Base-by-base conservation (phyloP, 2,888 invertebrate species). In the Plagiodera versicolora region DNA sequence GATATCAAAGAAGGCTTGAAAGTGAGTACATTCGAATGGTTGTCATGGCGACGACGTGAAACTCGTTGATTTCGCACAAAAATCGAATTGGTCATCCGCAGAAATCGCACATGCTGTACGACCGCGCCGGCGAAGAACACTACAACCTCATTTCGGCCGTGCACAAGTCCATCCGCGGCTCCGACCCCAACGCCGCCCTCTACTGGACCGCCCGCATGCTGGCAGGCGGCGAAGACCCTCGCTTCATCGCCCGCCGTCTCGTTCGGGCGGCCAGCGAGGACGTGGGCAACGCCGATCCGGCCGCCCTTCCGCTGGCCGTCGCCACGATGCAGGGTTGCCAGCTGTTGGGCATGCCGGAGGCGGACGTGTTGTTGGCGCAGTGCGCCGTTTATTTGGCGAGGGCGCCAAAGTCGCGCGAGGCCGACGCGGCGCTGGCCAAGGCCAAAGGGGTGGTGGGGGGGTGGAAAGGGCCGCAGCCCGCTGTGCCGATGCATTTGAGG, bases 131-230 rank as follows among this genome's bases (percentile, higher is more conserved):
- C 8, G 92, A 93, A 52, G 90, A 92, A 74, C 92, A 93, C 79
- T 93, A 92, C 78, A 90, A 92, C 76, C 86, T 87, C 39, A 88
- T 91, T 70, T 93, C 92, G 1, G 93, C 93, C 0, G 81, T 93
- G 67, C 92, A 92, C 73, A 93, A 94, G 79, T 90, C 92, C 0
- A 88, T 94, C 53, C 83, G 93, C 67, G 92, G 92, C 0, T 87
- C 90, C 16, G 90, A 92, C 76, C 89, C 87, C 63, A 91, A 89
- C 78, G 93, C 92, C 1, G 87, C 93, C 11, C 78, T 94, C 39
- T 93, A 93, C 75, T 94, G 92, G 92, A 83, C 90, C 1, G 86
- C 90, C 1, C 83, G 93, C 62, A 92, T 92, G 84, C 79, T 93
- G 67, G 83, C 86, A 60, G 89, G 89, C 14, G 93, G 93, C 10